Percentiles rank a stretch among this genome's conserved stretches.
Conservation (phyloP, 2,113 vertebrate genomes). For the Pluvialis apricaria region DNA sequence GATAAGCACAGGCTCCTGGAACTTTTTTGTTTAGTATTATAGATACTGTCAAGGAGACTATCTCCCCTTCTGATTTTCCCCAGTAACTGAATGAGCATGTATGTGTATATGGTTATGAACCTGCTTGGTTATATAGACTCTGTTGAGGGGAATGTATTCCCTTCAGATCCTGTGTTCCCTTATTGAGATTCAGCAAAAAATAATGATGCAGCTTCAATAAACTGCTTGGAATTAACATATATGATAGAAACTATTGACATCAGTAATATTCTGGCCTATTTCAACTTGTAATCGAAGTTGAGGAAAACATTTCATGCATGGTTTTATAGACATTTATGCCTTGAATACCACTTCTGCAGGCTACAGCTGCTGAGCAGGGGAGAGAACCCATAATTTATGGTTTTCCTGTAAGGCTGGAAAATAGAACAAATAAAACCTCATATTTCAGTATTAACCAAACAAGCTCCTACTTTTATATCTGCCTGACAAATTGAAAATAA, state of each 20-base stretch:
- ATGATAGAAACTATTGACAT: neutral
- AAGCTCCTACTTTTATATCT: neutral
- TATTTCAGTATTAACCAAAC: neutral
- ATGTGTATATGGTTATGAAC: neutral
- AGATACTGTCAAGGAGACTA: neutral
- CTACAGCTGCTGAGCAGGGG: neutral
- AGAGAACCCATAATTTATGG: neutral
- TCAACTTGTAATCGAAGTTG: neutral
- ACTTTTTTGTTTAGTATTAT: neutral
- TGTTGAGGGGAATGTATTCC: neutral
- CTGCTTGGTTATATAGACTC: neutral
- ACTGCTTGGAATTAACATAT: neutral
- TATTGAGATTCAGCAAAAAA: neutral
- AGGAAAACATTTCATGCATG: neutral
- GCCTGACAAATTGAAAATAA: neutral
- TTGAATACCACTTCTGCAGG: neutral
- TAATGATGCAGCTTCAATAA: neutral
- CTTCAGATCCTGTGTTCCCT: neutral
- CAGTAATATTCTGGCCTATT: neutral
- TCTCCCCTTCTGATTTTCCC: neutral
- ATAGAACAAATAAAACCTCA: neutral
- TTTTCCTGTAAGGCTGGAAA: neutral
- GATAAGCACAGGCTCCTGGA: neutral
- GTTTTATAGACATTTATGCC: neutral
- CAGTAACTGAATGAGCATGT: neutral